Base-by-base conservation (phyloP, 2,888 invertebrate genomes). In the Ethmia dodecea region DNA sequence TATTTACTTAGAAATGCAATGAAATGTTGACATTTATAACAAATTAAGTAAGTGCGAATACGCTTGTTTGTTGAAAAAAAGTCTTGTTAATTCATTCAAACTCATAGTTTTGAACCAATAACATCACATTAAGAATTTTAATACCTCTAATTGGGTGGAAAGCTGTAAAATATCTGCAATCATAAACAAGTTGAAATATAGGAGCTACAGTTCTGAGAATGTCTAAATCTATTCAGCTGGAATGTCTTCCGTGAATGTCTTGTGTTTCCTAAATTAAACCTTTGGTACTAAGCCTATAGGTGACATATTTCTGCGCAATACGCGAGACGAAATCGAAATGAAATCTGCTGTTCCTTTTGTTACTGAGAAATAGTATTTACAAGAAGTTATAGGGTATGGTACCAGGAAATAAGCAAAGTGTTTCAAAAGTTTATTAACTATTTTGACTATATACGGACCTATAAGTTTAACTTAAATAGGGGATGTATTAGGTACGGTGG, bases 221-320 rank as follows among this genome's bases (percentile, higher is more conserved):
- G 55, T 67, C 62, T 70, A 66, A 69, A 64, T 72, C 56, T 57
- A 58, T 56, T 60, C 11, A 13, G n/a, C 26, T 14, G 24, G 35
- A 64, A 67, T 64, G 60, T 63, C 65, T 71, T 73, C 66, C 71
- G 65, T 56, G 64, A 64, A 65, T 56, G 56, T 57, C 45, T 45
- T 37, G 40, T 40, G 40, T 39, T n/a, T 39, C 40, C 25, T 42
- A 34, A 32, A 46, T 43, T 41, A 35, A 33, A 43, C 36, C 40
- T 43, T 52, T 56, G 55, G n/a, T 31, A 13, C 14, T 9, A 4
- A n/a, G 3, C 11, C 13, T 14, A 24, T 13, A 22, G 9, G 13
- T 15, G 13, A 5, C 20, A 20, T 13, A 18, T 18, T 30, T 6
- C 14, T 14, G 3, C 16, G 16, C 8, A 22, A 22, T 22, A 22